Evolutionary conservation across 2,797 vertebrate genomes (phyloP).

Genomic region (Malacoraja senta): DNA sequence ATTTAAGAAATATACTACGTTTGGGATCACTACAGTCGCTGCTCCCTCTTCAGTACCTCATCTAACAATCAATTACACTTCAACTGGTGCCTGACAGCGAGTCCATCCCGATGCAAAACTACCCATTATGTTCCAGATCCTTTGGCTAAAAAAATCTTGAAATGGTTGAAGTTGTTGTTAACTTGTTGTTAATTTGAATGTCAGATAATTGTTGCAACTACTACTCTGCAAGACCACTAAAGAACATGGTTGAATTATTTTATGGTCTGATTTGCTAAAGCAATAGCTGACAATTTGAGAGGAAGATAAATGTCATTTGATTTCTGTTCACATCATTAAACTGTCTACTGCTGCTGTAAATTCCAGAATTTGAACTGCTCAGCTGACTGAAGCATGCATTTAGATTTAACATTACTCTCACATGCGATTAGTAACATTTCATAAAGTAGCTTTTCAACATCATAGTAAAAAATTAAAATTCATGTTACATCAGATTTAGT

Average conservation of each 20-base stretch:
- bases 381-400: not conserved
- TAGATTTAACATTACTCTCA: not conserved
- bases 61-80: not conserved
- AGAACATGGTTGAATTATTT: not conserved
- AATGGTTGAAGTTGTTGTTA: not conserved
- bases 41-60: not conserved
- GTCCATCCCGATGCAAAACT: no score
- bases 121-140: not conserved
- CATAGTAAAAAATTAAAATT: not conserved
- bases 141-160: not conserved
- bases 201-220: not conserved
- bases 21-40: not conserved
- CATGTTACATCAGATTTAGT: not conserved
- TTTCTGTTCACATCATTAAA: not conserved
- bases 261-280: not conserved
- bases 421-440: not conserved
- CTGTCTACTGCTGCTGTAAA: not conserved
- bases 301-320: not conserved
- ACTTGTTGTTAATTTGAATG: not conserved
- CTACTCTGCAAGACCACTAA: not conserved
- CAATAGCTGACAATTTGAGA: not conserved
- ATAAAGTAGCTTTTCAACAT: not conserved
- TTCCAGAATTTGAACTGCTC: not conserved
- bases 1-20: not conserved
- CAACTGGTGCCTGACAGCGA: not conserved